Conservation (phyloP, 2,888 invertebrate genomes). For the Eueremaeus valkanovi region DNA sequence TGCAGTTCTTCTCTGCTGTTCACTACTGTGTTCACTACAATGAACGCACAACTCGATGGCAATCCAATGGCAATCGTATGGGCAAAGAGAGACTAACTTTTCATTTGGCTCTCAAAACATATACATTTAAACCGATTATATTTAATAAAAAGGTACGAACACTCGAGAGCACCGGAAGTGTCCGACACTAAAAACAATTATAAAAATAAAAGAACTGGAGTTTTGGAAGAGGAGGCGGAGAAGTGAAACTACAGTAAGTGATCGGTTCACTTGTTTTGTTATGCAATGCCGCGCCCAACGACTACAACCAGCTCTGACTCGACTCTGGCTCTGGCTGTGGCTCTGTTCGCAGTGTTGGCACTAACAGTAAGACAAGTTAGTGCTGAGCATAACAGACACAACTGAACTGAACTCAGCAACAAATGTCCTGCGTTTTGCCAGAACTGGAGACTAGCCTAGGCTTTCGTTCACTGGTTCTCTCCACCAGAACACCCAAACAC, state of each 20-base stretch:
- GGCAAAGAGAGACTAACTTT: neutral
- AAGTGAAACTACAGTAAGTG: constrained; percentile 21
- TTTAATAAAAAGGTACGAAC: constrained; percentile 6
- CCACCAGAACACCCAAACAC: neutral
- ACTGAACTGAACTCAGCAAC: no score
- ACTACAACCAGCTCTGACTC: constrained; percentile 14
- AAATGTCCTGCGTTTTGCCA: constrained; percentile 29
- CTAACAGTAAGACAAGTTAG: no score
- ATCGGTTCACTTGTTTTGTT: constrained; percentile 36
- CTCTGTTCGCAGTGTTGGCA: neutral
- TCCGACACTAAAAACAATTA: constrained; percentile 12
- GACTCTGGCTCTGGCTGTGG: neutral
- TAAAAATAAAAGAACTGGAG: constrained; percentile 17
- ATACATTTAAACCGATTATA: constrained; percentile 4
- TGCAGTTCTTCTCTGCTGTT: neutral
- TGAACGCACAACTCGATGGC: neutral
- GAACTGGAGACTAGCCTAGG: neutral
- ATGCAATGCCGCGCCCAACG: constrained; percentile 36
- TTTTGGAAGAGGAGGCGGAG: constrained; percentile 26
- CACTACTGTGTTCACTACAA: neutral
- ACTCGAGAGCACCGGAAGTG: constrained; percentile 30
- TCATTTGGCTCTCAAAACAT: neutral
- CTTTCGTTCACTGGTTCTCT: neutral
- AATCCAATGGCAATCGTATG: neutral
- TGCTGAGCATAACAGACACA: no score